Evolutionary conservation across 2,888 invertebrate species (phyloP), one percentile per base, ranked within the genome.

Genomic region (Adelognathus sp.): DNA sequence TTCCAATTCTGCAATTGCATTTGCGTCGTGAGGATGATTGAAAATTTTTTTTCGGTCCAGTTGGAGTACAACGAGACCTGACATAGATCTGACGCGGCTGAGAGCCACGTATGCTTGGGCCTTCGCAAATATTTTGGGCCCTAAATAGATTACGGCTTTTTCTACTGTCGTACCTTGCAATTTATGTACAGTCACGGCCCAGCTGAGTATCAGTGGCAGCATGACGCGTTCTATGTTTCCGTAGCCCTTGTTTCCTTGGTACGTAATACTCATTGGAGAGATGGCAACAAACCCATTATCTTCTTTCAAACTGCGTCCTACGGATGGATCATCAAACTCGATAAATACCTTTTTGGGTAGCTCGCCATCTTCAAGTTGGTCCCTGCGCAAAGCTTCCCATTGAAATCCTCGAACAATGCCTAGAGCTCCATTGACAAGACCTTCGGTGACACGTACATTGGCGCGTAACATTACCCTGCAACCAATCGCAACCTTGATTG

Each of bases 391-490:
- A 4, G 44, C 39, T 24, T 18, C 58, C 79, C 71, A 79, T n/a
- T 46, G 29, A 52, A 72, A 63, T 27, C 52, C 56, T 36, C 39
- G 46, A 4, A 67, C 16, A 21, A 58, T 11, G 7, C 72, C 79
- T 60, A 75, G 52, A 0, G 56, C 60, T 24, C 71, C 75, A 54
- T 75, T 79, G 3, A 79, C 75, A 9, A 75, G 61, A 31, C 79
- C 75, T 46, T 79, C 36, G 1, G 14, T 16, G 5, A 88, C 82
- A 0, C 79, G 14, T 5, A 86, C 83, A 50, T 88, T 87, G 0
- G 82, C 70, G n/a, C 85, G 78, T 2, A 86, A 66, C 86, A 87
- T 87, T 0, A 87, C 80, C n/a, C 83, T 80, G 1, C 82, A 85
- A 50, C 78, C 74, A 3, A 46, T 29, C 29, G 52, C 41, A 16